Conservation (phyloP, 2,797 vertebrate genomes). For the Erithacus rubecula region DNA sequence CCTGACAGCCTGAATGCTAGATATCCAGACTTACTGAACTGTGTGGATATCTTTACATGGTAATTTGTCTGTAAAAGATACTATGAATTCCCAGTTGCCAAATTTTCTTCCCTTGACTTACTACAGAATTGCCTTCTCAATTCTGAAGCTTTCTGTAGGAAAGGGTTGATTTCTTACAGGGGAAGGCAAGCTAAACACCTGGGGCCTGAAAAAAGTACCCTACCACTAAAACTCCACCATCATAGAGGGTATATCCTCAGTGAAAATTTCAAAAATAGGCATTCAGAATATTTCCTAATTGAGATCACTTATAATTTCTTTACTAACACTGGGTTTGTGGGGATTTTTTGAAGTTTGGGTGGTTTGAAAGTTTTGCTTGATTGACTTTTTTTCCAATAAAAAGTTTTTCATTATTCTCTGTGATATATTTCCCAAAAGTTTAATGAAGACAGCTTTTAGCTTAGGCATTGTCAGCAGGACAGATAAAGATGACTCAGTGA, state of each 20-base stretch:
- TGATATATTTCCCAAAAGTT: not conserved
- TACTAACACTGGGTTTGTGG: not conserved
- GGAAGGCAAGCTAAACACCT: not conserved
- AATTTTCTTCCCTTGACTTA: not conserved
- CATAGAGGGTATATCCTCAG: not conserved
- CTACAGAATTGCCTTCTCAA: not conserved
- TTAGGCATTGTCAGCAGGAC: not conserved
- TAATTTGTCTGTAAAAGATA: not conserved
- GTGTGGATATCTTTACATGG: not conserved
- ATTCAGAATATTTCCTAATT: not conserved
- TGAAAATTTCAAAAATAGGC: not conserved
- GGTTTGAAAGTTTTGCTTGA: not conserved
- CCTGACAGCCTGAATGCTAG: not conserved
- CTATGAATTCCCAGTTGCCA: not conserved
- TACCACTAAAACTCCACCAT: not conserved
- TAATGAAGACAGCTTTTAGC: not conserved
- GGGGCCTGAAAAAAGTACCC: fast-evolving
- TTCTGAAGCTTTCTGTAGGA: not conserved
- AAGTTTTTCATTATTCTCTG: not conserved
- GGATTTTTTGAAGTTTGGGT: fast-evolving
- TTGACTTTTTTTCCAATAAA: not conserved
- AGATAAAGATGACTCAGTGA: not conserved
- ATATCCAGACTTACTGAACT: not conserved
- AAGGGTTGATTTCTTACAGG: not conserved
- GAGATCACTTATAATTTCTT: not conserved